Evolutionary conservation across 2,113 vertebrate species (phyloP).

Genomic region (Garra rufa): DNA sequence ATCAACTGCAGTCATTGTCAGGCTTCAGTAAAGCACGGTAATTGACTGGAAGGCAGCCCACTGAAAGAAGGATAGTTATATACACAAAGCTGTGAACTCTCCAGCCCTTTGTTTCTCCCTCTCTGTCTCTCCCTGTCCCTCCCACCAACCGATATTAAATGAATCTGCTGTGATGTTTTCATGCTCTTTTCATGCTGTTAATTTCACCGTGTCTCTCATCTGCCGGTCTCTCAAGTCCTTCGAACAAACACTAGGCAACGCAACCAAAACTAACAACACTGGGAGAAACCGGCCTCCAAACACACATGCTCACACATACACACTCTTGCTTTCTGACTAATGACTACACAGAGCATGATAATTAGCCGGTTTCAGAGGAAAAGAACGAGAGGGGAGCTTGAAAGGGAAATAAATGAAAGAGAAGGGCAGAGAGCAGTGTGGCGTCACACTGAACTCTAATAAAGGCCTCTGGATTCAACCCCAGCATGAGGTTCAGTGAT

Average conservation of each 20-base stretch:
- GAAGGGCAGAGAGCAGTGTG: constrained; percentile 25
- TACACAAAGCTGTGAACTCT: constrained; percentile 35
- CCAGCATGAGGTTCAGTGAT: neutral
- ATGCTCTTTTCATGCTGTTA: constrained; percentile 24
- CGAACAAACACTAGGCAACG: neutral
- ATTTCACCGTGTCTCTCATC: constrained; percentile 43
- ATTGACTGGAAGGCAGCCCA: constrained; percentile 31
- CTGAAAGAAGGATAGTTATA: constrained; percentile 31
- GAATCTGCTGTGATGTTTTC: constrained; percentile 35
- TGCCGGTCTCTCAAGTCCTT: constrained; percentile 6
- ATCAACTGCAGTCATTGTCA: constrained; percentile 37
- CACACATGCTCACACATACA: constrained; percentile 6
- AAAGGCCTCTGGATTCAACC: neutral
- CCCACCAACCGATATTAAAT: constrained; percentile 6
- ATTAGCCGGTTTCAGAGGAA: constrained; percentile 38
- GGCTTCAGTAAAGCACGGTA: constrained; percentile 15
- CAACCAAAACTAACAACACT: constrained; percentile 19
- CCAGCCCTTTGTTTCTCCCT: constrained; percentile 30
- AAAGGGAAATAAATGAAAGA: constrained; percentile 47
- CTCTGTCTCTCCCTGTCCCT: neutral
- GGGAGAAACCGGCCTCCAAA: constrained; percentile 17
- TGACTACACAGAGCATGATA: constrained; percentile 45
- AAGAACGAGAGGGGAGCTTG: constrained; percentile 33
- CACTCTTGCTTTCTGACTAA: constrained; percentile 21
- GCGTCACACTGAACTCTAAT: constrained; percentile 44